Percentiles rank a stretch among this genome's conserved stretches.
Evolutionary conservation across 2,797 vertebrate species (phyloP).

Genomic region (Melanotaenia nigrans): DNA sequence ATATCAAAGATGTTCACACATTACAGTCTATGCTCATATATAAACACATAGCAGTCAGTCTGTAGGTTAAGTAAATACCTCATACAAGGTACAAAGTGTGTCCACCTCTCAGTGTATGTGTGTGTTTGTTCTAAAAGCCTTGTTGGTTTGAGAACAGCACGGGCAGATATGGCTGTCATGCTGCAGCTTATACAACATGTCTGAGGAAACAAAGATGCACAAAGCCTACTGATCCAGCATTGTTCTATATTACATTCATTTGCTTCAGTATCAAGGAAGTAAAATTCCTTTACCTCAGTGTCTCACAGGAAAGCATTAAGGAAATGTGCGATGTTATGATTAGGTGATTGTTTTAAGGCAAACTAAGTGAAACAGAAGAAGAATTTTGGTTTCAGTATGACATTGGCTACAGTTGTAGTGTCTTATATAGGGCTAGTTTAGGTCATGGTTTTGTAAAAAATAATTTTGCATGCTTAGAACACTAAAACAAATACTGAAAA

Average conservation of each 20-base stretch:
- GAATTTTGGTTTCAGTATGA: neutral
- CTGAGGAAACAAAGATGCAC: conserved; percentile 14
- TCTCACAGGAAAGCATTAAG: neutral
- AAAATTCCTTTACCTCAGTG: neutral
- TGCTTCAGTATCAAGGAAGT: neutral
- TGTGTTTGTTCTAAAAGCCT: conserved; percentile 8
- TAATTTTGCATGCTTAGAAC: neutral
- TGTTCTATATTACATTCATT: neutral
- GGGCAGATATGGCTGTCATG: conserved; percentile 14
- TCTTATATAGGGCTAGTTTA: neutral
- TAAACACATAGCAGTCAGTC: neutral
- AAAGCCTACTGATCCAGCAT: neutral
- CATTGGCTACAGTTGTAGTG: too few species aligned
- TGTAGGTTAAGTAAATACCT: neutral
- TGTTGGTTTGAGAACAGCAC: conserved; percentile 11
- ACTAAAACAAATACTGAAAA: neutral
- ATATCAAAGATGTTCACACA: neutral
- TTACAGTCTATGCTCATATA: neutral
- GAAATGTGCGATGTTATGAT: neutral
- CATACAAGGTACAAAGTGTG: neutral
- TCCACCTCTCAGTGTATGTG: neutral
- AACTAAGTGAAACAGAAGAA: neutral
- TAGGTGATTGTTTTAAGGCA: neutral
- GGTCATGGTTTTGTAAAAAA: neutral
- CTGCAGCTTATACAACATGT: neutral